Conservation (phyloP, 1,140 invertebrate species). For the Limonius californicus region DNA sequence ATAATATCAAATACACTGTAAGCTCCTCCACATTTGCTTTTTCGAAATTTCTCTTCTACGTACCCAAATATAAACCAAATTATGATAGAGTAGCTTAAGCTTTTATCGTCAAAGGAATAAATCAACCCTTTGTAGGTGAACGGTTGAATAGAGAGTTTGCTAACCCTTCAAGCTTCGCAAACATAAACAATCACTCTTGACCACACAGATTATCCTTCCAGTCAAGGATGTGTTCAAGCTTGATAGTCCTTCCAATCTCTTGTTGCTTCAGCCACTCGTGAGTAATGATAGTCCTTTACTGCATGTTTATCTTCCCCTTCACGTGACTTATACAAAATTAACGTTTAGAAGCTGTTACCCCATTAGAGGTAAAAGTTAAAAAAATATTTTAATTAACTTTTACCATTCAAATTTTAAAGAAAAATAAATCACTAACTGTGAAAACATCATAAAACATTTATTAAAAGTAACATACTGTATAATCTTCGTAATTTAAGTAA, state of each 20-base stretch:
- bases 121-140: constrained; percentile 14
- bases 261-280: constrained; percentile 19
- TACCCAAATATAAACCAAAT: background rate
- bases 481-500: too few species aligned
- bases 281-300: constrained; percentile 7
- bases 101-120: constrained; percentile 8
- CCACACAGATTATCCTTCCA: constrained; percentile 22
- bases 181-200: constrained; percentile 23
- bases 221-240: constrained; percentile 19
- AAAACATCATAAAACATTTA: background rate
- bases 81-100: background rate
- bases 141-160: constrained; percentile 18
- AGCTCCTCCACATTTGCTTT: too few species aligned
- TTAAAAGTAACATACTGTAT: background rate
- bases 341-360: background rate
- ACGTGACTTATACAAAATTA: background rate
- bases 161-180: constrained; percentile 19
- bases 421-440: background rate
- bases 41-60: too few species aligned
- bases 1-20: too few species aligned
- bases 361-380: too few species aligned
- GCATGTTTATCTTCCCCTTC: constrained; percentile 9
- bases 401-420: background rate
- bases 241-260: constrained; percentile 22
- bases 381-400: background rate